Conservation (phyloP, 2,113 vertebrate species). For the Macheiramphus alcinus region DNA sequence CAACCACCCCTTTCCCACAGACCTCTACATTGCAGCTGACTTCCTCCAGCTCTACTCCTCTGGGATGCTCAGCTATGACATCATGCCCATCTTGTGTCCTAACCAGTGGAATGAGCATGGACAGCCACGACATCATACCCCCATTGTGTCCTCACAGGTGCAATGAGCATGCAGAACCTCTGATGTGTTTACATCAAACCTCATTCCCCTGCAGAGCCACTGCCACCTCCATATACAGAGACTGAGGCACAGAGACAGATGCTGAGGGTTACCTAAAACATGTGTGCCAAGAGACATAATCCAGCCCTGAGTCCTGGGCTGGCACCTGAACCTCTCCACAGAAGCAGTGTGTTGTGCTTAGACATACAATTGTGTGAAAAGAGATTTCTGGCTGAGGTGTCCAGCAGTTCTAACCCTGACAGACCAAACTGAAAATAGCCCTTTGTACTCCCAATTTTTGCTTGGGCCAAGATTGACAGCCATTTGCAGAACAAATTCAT, state of each 20-base stretch:
- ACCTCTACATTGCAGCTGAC: background rate
- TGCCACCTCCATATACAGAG: background rate
- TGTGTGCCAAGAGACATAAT: background rate
- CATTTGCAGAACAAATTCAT: background rate
- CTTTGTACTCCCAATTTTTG: accelerated
- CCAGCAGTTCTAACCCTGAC: background rate
- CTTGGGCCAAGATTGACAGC: background rate
- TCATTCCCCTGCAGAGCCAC: background rate
- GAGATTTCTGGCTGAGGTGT: background rate
- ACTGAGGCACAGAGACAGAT: background rate
- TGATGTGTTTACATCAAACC: background rate
- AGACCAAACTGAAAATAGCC: too few relatives aligned
- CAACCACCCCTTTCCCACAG: background rate
- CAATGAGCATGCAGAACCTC: background rate
- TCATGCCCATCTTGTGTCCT: background rate
- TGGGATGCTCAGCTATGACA: background rate
- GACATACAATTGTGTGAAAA: background rate
- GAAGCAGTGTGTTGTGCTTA: background rate
- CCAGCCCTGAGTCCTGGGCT: background rate
- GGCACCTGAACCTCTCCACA: background rate
- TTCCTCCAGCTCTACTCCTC: background rate
- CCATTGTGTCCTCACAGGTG: too few relatives aligned
- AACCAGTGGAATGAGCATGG: background rate
- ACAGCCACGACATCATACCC: too few relatives aligned
- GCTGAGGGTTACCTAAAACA: background rate